Conservation (phyloP, 2,888 invertebrate genomes). For the Tenthredo notha region DNA sequence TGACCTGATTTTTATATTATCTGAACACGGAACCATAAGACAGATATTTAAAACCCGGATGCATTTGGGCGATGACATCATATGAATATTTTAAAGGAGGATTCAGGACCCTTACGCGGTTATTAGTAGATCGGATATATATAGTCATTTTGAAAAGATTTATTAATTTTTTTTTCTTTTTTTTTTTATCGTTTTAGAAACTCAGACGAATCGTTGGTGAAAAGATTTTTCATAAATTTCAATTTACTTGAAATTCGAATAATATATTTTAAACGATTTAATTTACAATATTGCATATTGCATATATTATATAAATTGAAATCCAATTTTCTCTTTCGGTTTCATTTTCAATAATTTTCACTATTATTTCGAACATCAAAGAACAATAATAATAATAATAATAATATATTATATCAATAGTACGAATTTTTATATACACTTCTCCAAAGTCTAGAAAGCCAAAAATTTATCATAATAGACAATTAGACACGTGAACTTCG, state of each 20-base stretch:
- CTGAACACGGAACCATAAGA: constrained; percentile 28
- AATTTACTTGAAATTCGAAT: too few relatives aligned
- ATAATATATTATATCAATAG: too few relatives aligned
- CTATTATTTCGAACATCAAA: too few relatives aligned
- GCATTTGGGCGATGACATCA: constrained; percentile 29
- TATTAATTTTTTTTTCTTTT: background rate
- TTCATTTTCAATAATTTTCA: too few relatives aligned
- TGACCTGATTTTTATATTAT: constrained; percentile 46
- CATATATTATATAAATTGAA: too few relatives aligned
- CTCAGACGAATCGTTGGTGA: background rate
- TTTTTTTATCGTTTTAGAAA: background rate
- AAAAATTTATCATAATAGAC: background rate
- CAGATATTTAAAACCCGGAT: constrained; percentile 43
- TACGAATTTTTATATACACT: too few relatives aligned
- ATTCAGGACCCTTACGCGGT: background rate
- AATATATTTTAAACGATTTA: too few relatives aligned
- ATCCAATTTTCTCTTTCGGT: too few relatives aligned
- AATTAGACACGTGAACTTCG: background rate
- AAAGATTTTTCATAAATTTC: background rate
- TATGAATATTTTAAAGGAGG: background rate
- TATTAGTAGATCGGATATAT: background rate
- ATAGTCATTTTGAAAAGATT: too few relatives aligned
- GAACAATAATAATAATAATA: too few relatives aligned
- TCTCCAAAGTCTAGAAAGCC: too few relatives aligned
- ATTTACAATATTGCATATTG: too few relatives aligned